Evolutionary conservation across 1,140 invertebrate genomes (phyloP).

Genomic region (Oppia nitens): DNA sequence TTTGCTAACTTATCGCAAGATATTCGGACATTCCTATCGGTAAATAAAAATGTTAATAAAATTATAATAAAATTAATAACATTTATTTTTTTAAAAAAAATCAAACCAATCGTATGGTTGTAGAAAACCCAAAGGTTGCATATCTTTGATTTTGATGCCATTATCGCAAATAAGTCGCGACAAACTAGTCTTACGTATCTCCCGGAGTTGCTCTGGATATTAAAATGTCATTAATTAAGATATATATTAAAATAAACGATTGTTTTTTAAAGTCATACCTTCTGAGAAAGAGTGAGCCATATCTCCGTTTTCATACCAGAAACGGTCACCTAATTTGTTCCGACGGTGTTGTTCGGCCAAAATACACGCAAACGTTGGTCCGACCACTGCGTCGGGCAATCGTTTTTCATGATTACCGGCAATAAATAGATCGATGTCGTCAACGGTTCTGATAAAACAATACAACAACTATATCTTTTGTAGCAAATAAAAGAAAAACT

Average conservation of each 20-base stretch:
- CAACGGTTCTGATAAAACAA: slow-evolving; percentile 24
- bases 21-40: slow-evolving; percentile 3
- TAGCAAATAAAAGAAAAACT: not conserved
- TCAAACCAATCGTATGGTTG: not conserved
- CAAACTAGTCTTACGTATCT: slow-evolving; percentile 74
- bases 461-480: not conserved
- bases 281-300: slow-evolving; percentile 19
- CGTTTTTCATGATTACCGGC: slow-evolving; percentile 42
- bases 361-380: slow-evolving; percentile 89
- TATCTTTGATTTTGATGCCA: slow-evolving; percentile 40
- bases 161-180: slow-evolving; percentile 84
- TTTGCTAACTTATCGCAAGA: slow-evolving; percentile 8
- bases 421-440: slow-evolving; percentile 48
- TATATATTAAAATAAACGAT: not conserved
- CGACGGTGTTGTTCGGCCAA: slow-evolving; percentile 84
- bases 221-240: not conserved
- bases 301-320: slow-evolving; percentile 29
- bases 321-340: slow-evolving; percentile 42
- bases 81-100: not conserved
- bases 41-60: too few species aligned
- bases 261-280: slow-evolving; percentile 14
- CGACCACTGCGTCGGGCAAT: slow-evolving; percentile 51
- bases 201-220: slow-evolving; percentile 48
- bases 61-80: not conserved
- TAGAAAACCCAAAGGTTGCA: slow-evolving; percentile 15